Conservation (phyloP, 2,888 invertebrate genomes). For the Ennomos erosarius region DNA sequence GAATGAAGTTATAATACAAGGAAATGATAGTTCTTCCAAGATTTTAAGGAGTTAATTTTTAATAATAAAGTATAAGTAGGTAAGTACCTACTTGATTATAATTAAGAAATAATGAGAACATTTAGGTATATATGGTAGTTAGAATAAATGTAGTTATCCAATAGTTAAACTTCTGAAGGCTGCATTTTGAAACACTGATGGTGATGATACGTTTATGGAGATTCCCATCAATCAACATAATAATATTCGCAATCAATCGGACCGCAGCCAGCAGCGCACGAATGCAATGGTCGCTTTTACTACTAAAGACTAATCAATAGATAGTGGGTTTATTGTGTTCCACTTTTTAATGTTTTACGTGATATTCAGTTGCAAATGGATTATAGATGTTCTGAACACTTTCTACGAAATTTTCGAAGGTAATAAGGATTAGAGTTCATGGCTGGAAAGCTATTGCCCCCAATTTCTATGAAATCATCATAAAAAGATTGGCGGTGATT, state of each 20-base stretch:
- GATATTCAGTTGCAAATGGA: conserved; percentile 37
- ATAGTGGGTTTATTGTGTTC: conserved; percentile 38
- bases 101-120: no score
- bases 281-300: conserved; percentile 44
- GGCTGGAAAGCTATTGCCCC: conserved; percentile 29
- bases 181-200: background rate
- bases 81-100: no score
- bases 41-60: background rate
- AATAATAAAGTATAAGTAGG: background rate
- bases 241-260: conserved; percentile 41
- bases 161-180: no score
- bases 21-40: conserved; percentile 13
- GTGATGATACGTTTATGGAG: conserved; percentile 27
- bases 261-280: conserved; percentile 56
- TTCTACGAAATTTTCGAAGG: conserved; percentile 24
- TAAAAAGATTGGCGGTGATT: conserved; percentile 38
- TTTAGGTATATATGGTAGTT: no score
- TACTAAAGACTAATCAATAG: conserved; percentile 40
- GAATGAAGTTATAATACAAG: conserved; percentile 12
- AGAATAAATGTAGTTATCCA: no score
- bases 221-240: conserved; percentile 44
- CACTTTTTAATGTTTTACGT: conserved; percentile 52
- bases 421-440: conserved; percentile 28
- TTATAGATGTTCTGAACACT: conserved; percentile 28
- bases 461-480: conserved; percentile 31